Conservation (phyloP, 1,140 invertebrate species). For the Drosophila sproati region DNA sequence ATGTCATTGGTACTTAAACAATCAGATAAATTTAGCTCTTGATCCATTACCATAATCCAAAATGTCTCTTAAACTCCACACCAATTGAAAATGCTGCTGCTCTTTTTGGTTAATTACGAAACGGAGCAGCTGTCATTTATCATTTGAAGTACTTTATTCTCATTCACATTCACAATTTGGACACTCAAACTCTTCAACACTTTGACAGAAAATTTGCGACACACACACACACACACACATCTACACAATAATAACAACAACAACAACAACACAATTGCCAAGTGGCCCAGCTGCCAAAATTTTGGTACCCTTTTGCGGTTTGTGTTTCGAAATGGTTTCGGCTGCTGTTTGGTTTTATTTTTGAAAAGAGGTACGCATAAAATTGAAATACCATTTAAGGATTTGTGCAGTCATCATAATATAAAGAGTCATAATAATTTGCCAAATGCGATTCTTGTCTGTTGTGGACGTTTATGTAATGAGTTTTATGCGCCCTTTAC, state of each 20-base stretch:
- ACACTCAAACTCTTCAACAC: slow-evolving; percentile 23
- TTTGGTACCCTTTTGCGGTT: slow-evolving; percentile 38
- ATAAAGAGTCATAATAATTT: slow-evolving; percentile 58
- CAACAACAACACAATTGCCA: slow-evolving; percentile 14
- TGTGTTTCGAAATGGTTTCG: slow-evolving; percentile 47
- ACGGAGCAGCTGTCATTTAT: slow-evolving; percentile 32
- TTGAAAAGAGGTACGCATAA: slow-evolving; percentile 28
- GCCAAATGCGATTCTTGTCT: slow-evolving; percentile 64
- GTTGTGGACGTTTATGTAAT: slow-evolving; percentile 63
- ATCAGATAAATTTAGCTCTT: slow-evolving; percentile 25
- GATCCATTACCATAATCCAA: slow-evolving; percentile 13
- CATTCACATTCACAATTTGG: slow-evolving; percentile 9
- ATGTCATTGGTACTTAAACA: slow-evolving; percentile 16
- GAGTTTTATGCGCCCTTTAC: slow-evolving; percentile 55
- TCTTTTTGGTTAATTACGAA: slow-evolving; percentile 30
- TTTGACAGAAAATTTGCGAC: slow-evolving; percentile 17
- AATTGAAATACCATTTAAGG: slow-evolving; percentile 51
- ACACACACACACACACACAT: slow-evolving; percentile 13
- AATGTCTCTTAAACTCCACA: slow-evolving; percentile 25
- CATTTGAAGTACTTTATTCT: slow-evolving; percentile 21
- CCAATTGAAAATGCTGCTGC: slow-evolving; percentile 26
- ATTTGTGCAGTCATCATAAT: slow-evolving; percentile 48
- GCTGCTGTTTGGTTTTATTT: slow-evolving; percentile 25
- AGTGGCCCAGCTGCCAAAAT: slow-evolving; percentile 12
- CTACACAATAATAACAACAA: neutral